phyloP scores from a whole-genome alignment of 2,797 vertebrate species.

The Poeciliopsis infans region DNA sequence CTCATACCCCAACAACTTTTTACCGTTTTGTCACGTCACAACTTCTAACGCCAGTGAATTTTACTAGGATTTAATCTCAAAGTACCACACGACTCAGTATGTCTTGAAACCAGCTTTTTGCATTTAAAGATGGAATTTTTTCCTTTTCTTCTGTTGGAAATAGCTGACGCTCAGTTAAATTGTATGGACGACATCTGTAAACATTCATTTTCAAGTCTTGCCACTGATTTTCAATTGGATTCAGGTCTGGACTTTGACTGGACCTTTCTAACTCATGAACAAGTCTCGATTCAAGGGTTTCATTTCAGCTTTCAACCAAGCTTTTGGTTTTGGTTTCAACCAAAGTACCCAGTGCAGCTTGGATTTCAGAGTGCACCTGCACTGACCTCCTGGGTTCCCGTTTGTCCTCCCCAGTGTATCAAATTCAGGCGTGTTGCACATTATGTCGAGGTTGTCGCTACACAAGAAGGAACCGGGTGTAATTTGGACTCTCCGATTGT shows the following conservation, averaged over 20 bases:
- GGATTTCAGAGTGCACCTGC: conserved; percentile 16
- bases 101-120: background rate
- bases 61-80: background rate
- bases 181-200: background rate
- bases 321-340: too few relatives aligned
- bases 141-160: background rate
- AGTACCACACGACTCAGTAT: background rate
- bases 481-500: conserved; percentile 55
- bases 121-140: background rate
- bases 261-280: background rate
- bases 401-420: conserved; percentile 43
- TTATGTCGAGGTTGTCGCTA: conserved; percentile 71
- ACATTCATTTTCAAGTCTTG: background rate
- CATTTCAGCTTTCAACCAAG: too few relatives aligned
- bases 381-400: conserved; percentile 46
- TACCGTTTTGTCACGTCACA: background rate
- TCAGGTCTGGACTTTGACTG: background rate
- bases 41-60: background rate
- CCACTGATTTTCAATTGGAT: background rate
- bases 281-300: background rate
- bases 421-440: conserved; percentile 63
- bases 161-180: background rate
- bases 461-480: conserved; percentile 48
- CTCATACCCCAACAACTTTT: background rate
- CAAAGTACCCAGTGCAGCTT: conserved; percentile 32